A percentile compares a stretch with the other conserved stretches of the same genome.
These are phyloP conservation scores for Beris chalybata DNA, from an alignment of 2,888 invertebrate genomes.

Conservation along the genomic window DNA sequence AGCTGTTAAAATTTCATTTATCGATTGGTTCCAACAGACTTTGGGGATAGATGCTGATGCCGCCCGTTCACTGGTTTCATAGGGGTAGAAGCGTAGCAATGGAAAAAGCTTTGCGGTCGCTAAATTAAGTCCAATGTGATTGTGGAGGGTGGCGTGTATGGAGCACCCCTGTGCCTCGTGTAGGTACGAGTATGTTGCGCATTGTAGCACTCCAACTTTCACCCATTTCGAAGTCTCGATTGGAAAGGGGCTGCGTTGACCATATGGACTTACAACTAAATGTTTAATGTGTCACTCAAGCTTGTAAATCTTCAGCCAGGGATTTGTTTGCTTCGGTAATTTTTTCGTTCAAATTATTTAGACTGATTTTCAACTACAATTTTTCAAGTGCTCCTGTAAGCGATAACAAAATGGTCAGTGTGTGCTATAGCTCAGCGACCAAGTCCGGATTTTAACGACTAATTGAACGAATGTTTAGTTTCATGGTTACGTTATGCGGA, in stretches of 20 bases:
- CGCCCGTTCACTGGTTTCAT: background rate
- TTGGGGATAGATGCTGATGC: slow-evolving; percentile 15
- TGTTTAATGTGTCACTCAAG: slow-evolving; percentile 23
- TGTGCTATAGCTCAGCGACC: too few species aligned
- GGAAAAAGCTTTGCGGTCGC: slow-evolving; percentile 26
- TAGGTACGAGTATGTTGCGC: background rate
- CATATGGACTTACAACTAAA: slow-evolving; percentile 15
- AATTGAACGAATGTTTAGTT: too few species aligned
- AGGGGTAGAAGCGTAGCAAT: background rate
- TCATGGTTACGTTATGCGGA: too few species aligned
- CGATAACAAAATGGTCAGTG: too few species aligned
- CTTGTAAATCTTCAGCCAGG: background rate
- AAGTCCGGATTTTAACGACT: too few species aligned
- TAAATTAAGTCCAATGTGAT: slow-evolving; percentile 19
- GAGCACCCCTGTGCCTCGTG: too few species aligned
- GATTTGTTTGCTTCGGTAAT: slow-evolving; percentile 21
- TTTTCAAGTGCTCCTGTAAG: background rate
- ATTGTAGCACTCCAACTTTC: slow-evolving; percentile 7
- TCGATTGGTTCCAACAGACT: slow-evolving; percentile 28
- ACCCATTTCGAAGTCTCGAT: background rate
- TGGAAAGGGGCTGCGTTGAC: slow-evolving; percentile 9
- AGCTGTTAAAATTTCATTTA: slow-evolving; percentile 19
- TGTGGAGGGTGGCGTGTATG: slow-evolving; percentile 4
- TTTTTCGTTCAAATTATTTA: background rate
- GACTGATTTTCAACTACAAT: background rate